Conservation (phyloP, 1,140 invertebrate genomes). For the Dysdera silvatica region DNA sequence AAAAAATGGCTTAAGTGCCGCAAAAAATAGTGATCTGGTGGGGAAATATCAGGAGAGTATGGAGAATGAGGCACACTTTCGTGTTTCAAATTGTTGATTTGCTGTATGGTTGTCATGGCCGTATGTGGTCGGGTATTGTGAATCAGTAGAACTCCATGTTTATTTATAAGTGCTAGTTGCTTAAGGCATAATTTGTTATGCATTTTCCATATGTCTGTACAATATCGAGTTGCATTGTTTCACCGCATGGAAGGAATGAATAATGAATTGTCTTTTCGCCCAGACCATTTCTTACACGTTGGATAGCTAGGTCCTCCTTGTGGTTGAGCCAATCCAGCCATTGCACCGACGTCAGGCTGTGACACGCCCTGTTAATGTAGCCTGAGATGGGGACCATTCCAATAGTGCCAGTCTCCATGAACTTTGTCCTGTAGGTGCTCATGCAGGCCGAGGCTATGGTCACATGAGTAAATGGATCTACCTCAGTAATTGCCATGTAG, state of each 20-base stretch:
- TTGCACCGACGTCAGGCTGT: not conserved
- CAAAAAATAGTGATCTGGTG: no score
- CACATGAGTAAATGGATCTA: not conserved
- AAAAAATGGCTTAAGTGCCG: no score
- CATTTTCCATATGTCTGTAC: no score
- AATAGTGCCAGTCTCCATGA: not conserved
- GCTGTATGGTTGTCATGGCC: no score
- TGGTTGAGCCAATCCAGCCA: not conserved
- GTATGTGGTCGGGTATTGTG: no score
- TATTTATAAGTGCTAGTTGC: no score
- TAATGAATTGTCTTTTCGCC: not conserved
- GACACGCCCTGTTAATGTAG: not conserved
- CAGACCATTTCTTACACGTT: not conserved
- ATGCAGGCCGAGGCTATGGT: slow-evolving; percentile 1
- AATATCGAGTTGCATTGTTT: no score
- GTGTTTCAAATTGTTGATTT: no score
- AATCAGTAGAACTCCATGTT: no score
- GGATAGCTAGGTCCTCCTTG: not conserved
- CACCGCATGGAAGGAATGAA: not conserved
- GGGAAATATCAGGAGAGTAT: no score
- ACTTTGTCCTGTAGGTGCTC: not conserved
- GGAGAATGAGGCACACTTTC: no score
- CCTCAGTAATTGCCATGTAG: not conserved
- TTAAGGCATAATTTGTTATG: no score
- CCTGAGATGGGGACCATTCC: not conserved